These are phyloP conservation scores for Psittacula derbiana DNA, from an alignment of 2,797 vertebrate genomes.

Conservation along the genomic window DNA sequence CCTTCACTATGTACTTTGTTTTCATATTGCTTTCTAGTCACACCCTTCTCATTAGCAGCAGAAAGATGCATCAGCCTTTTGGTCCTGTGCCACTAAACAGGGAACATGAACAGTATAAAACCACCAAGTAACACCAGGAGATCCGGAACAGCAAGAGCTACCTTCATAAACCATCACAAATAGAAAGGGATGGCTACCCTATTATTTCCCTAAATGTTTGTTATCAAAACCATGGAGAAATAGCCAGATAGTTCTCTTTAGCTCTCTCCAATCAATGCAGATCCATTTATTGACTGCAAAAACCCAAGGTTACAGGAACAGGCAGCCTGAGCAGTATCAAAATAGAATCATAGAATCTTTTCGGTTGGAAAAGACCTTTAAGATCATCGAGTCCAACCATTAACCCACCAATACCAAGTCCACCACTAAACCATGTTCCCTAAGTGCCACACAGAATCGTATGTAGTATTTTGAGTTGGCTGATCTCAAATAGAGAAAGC, in stretches of 20 bases:
- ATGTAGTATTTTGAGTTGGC: not conserved
- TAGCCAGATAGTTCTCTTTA: not conserved
- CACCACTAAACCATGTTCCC: not conserved
- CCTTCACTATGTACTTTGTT: not conserved
- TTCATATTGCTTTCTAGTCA: not conserved
- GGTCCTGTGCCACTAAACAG: not conserved
- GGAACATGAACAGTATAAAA: not conserved
- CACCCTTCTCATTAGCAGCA: not conserved
- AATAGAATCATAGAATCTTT: not conserved
- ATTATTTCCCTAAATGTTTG: not conserved
- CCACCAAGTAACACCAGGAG: not conserved
- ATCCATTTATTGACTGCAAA: not conserved
- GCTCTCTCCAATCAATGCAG: not conserved
- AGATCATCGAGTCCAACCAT: not conserved
- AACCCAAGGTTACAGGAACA: not conserved
- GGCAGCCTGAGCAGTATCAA: not conserved
- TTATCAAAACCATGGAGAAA: not conserved
- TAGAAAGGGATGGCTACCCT: not conserved
- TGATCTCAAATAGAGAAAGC: not conserved
- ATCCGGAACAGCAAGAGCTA: not conserved
- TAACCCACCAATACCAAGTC: not conserved
- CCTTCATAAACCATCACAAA: not conserved
- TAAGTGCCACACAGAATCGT: not conserved
- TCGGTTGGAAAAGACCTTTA: not conserved
- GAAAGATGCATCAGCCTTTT: not conserved